A percentile compares a stretch with the other conserved stretches of the same genome.
These are phyloP conservation scores for Ethmia dodecea DNA, from an alignment of 2,888 invertebrate species.

Conservation along the genomic window DNA sequence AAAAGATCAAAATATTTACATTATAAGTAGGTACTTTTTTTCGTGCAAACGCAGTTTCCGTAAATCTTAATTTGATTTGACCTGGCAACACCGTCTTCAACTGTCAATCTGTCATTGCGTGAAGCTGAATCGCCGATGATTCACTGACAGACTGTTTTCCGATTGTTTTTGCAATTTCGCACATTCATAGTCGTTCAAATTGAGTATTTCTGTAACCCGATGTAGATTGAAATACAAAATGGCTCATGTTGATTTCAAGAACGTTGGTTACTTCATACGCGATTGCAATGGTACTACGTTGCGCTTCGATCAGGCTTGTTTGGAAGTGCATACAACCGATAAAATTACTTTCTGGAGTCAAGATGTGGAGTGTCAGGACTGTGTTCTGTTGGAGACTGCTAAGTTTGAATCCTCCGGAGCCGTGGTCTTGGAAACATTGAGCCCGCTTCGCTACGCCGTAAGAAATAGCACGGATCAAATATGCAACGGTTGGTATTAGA, in stretches of 20 bases:
- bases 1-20: too few species aligned
- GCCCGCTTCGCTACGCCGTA: slow-evolving; percentile 50
- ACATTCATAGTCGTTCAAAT: neutral
- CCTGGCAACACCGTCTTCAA: too few species aligned
- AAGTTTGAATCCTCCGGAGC: slow-evolving; percentile 30
- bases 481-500: slow-evolving; percentile 53
- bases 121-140: too few species aligned
- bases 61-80: too few species aligned
- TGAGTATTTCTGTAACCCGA: neutral
- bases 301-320: slow-evolving; percentile 63
- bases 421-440: slow-evolving; percentile 46
- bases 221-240: slow-evolving; percentile 1
- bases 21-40: too few species aligned
- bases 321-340: slow-evolving; percentile 49
- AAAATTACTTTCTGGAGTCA: slow-evolving; percentile 58
- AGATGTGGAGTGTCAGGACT: slow-evolving; percentile 65
- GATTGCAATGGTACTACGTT: slow-evolving; percentile 49
- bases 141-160: neutral
- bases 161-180: neutral
- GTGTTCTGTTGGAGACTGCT: slow-evolving; percentile 39
- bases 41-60: too few species aligned
- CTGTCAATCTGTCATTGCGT: too few species aligned
- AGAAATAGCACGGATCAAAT: slow-evolving; percentile 30
- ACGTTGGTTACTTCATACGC: slow-evolving; percentile 54
- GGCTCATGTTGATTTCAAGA: slow-evolving; percentile 36